Conservation (phyloP, 1,140 invertebrate species). For the Acromyrmex heyeri region DNA sequence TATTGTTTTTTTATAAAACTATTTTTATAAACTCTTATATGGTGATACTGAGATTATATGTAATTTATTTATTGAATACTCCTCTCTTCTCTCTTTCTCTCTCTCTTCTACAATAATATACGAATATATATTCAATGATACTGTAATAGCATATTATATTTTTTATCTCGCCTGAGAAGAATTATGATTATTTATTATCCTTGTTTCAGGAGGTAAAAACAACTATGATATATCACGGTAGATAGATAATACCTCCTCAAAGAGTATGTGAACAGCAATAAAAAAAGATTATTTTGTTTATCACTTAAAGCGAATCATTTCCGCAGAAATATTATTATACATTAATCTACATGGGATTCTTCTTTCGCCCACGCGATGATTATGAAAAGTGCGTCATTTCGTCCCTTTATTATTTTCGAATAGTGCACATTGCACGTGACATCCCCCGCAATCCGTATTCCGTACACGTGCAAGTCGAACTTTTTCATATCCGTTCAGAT, state of each 20-base stretch:
- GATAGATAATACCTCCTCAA: constrained; percentile 19
- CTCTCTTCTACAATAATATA: neutral
- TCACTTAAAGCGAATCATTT: constrained; percentile 17
- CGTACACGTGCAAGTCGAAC: neutral
- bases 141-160: neutral
- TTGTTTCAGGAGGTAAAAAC: constrained; percentile 6
- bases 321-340: neutral
- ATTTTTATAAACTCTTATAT: constrained; percentile 20
- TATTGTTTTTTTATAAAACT: neutral
- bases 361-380: neutral
- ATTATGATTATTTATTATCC: neutral
- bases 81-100: no score
- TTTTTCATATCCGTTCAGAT: neutral
- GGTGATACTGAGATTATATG: neutral
- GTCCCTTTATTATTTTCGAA: neutral
- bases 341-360: neutral
- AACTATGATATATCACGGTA: neutral
- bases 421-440: neutral
- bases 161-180: neutral
- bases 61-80: neutral
- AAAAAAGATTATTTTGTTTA: constrained; percentile 13
- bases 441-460: neutral
- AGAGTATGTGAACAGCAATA: neutral
- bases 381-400: neutral
- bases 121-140: neutral